Base-by-base conservation (phyloP, 2,113 vertebrate genomes). In the Picathartes gymnocephalus region DNA sequence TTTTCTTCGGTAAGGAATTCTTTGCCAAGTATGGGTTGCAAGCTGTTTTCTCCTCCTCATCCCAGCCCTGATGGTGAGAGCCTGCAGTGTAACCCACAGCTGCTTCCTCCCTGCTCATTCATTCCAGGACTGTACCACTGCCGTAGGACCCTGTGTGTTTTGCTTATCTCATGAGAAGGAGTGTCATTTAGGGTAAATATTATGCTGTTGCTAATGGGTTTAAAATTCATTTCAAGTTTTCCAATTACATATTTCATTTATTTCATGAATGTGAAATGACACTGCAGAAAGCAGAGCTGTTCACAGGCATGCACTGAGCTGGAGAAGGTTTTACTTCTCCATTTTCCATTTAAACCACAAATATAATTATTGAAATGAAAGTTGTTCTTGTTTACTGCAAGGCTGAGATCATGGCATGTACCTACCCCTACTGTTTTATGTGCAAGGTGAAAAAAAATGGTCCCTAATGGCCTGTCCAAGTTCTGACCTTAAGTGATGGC, bases 241-340 rank as follows among this genome's bases (percentile, higher is more conserved):
- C 66, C 93, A 95, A 92, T 98, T 97, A 90, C 35, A 19, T 94
- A 91, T 97, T 96, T 96, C 86, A 93, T 73, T 95, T 96, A 81
- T 92, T 93, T 81, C 40, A 15, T 91, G 93, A 93, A 91, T 93
- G 81, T 88, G 92, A 94, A 96, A 90, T 95, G 71, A 78, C 90
- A n/a, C 37, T 92, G 61, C 28, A 53, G 66, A 89, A 66, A 95
- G 70, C 80, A 62, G 47, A 91, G 65, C 68, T 79, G 53, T 61
- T 72, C 80, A 51, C 48, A 51, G 72, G 64, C 68, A 39, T 27
- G 82, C 4, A 6, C 69, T 3, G 6, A 71, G 74, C 31, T 79
- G 51, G 73, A 47, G 57, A 15, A 81, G 61, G 51, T 62, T 90
- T 74, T 64, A 4, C 57, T 88, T 56, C 45, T 86, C 72, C 23